Conservation (phyloP, 2,113 vertebrate species). For the Aramus guarauna region DNA sequence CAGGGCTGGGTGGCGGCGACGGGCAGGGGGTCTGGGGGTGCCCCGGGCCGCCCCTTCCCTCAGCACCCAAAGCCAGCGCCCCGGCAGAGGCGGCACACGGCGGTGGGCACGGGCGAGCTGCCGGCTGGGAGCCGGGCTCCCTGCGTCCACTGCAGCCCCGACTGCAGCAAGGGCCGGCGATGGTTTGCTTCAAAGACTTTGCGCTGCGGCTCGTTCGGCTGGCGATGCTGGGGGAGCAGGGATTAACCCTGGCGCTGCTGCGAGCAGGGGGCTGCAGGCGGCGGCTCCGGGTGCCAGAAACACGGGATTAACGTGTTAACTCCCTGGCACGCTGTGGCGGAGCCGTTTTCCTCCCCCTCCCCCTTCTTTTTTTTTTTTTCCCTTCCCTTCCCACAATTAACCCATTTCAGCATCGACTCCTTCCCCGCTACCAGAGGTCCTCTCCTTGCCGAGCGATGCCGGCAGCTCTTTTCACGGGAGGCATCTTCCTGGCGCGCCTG, state of each 20-base stretch:
- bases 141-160: background rate
- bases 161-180: background rate
- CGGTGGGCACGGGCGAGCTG: background rate
- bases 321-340: background rate
- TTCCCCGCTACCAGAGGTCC: background rate
- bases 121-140: background rate
- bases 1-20: background rate
- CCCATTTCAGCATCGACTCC: background rate
- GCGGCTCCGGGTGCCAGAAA: background rate
- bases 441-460: background rate
- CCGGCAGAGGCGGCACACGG: background rate
- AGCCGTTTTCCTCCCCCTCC: background rate
- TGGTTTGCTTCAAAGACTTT: background rate
- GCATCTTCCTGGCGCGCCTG: background rate
- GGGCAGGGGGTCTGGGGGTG: background rate
- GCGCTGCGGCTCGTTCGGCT: background rate
- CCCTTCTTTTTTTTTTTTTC: background rate
- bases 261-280: background rate
- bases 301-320: constrained; percentile 19
- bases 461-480: background rate
- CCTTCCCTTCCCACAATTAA: background rate
- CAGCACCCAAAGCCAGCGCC: background rate
- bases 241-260: constrained; percentile 22
- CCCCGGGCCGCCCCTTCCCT: background rate
- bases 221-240: background rate